Evolutionary conservation across 1,140 invertebrate species (phyloP).

Genomic region (Drosophila neocordata): DNA sequence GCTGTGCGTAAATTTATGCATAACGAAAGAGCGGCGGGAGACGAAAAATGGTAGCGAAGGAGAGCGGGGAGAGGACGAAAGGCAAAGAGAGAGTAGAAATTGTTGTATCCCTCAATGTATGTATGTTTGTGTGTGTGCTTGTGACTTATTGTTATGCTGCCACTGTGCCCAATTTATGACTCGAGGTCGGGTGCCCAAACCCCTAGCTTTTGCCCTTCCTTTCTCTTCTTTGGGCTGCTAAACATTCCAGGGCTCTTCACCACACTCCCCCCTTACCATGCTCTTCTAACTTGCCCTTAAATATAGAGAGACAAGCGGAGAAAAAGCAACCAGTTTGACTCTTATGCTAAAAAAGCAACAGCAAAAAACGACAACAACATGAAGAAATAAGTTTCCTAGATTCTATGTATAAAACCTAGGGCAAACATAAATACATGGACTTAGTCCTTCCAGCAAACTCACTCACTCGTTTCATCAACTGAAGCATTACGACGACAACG

Average conservation of each 20-base stretch:
- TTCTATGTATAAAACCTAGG: conserved; percentile 33
- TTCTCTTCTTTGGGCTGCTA: not conserved
- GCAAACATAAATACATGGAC: conserved; percentile 58
- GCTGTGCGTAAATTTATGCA: conserved; percentile 52
- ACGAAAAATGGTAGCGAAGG: too few species aligned
- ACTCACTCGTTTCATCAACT: conserved; percentile 52
- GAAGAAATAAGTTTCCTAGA: conserved; percentile 38
- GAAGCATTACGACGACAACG: conserved; percentile 50
- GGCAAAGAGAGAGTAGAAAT: not conserved
- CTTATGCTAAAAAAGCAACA: conserved; percentile 45
- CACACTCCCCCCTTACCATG: not conserved
- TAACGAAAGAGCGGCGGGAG: conserved; percentile 16
- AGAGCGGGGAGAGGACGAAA: not conserved
- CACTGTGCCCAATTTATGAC: conserved; percentile 79
- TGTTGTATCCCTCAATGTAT: conserved; percentile 24
- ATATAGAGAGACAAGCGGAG: conserved; percentile 52
- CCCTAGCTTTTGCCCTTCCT: not conserved
- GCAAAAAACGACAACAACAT: conserved; percentile 27
- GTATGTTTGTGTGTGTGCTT: conserved; percentile 34
- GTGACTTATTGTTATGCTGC: conserved; percentile 80
- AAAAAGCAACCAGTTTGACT: conserved; percentile 27
- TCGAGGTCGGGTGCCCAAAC: conserved; percentile 56
- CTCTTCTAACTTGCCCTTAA: conserved; percentile 43
- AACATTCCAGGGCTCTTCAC: too few species aligned
- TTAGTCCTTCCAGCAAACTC: conserved; percentile 33